phyloP scores from a whole-genome alignment of 2,888 invertebrate genomes.

The Melipona beecheii region DNA sequence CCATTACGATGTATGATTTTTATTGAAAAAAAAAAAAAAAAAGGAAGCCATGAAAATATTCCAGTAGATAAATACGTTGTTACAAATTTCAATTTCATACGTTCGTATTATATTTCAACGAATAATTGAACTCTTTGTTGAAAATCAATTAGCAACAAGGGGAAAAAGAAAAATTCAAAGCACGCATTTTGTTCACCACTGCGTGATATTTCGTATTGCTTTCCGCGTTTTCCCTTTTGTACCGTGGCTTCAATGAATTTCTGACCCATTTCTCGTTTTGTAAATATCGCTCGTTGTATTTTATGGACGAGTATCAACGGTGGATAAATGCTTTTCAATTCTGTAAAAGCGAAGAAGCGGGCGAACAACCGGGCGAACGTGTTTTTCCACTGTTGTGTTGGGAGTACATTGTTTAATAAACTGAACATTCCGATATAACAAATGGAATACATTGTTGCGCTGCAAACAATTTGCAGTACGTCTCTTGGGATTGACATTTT shows the following conservation, averaged over 20 bases:
- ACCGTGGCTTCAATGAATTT: neutral
- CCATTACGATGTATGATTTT: neutral
- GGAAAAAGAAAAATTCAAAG: neutral
- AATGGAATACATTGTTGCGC: neutral
- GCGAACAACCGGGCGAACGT: neutral
- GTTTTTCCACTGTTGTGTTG: neutral
- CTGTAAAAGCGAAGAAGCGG: neutral
- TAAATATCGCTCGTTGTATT: conserved; percentile 16
- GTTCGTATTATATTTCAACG: neutral
- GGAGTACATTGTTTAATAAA: neutral
- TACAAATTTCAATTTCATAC: neutral
- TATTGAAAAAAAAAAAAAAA: too few relatives aligned
- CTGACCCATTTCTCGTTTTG: conserved; percentile 19
- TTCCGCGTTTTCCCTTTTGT: neutral
- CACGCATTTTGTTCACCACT: neutral
- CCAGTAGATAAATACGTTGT: neutral
- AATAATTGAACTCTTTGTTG: too few relatives aligned
- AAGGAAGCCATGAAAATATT: too few relatives aligned
- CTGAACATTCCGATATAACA: neutral
- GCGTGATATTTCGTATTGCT: neutral
- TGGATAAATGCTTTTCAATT: conserved; percentile 12
- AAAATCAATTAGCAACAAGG: neutral
- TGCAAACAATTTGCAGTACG: too few relatives aligned
- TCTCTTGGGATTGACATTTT: neutral
- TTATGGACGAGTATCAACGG: neutral